Base-by-base conservation (phyloP, 1,140 invertebrate species). In the Anadara kagoshimensis region DNA sequence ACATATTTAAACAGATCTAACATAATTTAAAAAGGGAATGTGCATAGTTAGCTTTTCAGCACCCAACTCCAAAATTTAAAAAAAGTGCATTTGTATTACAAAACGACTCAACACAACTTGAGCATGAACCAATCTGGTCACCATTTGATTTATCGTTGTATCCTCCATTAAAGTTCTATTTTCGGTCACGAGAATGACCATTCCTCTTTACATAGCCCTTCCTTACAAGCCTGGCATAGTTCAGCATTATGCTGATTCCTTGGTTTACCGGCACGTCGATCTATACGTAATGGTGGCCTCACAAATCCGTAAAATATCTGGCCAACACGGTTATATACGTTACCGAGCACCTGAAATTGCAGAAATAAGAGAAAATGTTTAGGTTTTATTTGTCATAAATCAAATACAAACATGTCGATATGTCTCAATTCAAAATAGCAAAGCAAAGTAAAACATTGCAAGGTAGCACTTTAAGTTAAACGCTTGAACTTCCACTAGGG, bases 181-280 rank as follows among this genome's bases (percentile, higher is more conserved):
- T 36, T 7, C 29, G 29, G 62, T 85, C 83, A 85, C 22, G 79
- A 70, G 57, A 87, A 85, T 26, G 83, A 96, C 86, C 85, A 87
- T 72, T 87, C 85, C 64, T 87, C 84, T 65, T 81, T 83, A 77
- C 90, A 91, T 10, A 91, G 78, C 12, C 90, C 90, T 65, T 91
- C 89, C 72, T 87, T 85, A 72, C 90, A 91, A 0, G 90, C 90
- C 75, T 91, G 90, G 73, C 90, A 91, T 44, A 89, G 80, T 29
- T 86, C 81, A 0, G 85, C 82, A 74, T 91, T 90, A 69, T 91
- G 90, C 51, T 90, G 89, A 66, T 88, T 90, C 41, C 87, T 76
- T 26, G 90, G 90, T 79, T 91, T 91, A 14, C 90, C 90, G 29
- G 88, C 81, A 63, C 90, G 83, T 59, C 90, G 73, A 61, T 87